These are phyloP conservation scores for Mesodorylaimus sp. DNA, from an alignment of 2,888 invertebrate genomes.

Conservation along the genomic window DNA sequence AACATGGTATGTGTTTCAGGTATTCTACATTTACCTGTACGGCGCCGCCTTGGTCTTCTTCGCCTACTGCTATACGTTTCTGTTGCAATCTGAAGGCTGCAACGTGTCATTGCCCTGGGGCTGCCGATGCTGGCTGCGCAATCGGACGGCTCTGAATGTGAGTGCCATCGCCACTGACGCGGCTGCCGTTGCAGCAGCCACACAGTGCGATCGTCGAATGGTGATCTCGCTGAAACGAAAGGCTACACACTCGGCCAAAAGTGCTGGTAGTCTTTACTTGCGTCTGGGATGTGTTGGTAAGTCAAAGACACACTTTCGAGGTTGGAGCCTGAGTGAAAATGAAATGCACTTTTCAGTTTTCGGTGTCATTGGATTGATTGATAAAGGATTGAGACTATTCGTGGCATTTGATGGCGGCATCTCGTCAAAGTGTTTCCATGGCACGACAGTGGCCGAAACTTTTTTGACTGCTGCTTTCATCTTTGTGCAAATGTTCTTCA, in stretches of 20 bases:
- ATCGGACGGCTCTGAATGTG: not conserved
- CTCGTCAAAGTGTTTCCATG: constrained; percentile 63
- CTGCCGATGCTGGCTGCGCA: not conserved
- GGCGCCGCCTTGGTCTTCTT: constrained; percentile 7
- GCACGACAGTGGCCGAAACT: constrained; percentile 72
- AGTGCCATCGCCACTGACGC: not conserved
- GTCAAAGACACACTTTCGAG: not conserved
- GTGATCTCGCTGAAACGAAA: too few species aligned
- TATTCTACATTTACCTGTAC: constrained; percentile 13
- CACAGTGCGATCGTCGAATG: too few species aligned
- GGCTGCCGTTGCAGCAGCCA: not conserved
- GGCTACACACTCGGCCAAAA: constrained; percentile 6
- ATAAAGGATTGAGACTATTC: constrained; percentile 84
- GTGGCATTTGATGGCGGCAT: constrained; percentile 78
- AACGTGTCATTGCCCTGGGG: not conserved
- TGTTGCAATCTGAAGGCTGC: not conserved
- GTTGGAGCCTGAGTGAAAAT: not conserved
- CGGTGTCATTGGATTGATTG: constrained; percentile 88
- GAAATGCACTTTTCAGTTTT: constrained; percentile 49
- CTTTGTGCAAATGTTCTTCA: constrained; percentile 95
- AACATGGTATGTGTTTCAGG: constrained; percentile 11
- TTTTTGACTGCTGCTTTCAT: constrained; percentile 85
- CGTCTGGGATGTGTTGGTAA: constrained; percentile 11
- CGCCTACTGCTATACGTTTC: not conserved
- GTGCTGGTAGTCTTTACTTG: constrained; percentile 10